Percentiles rank a stretch among this genome's conserved stretches.
Conservation (phyloP, 1,140 invertebrate genomes). For the Drosophila parvula region DNA sequence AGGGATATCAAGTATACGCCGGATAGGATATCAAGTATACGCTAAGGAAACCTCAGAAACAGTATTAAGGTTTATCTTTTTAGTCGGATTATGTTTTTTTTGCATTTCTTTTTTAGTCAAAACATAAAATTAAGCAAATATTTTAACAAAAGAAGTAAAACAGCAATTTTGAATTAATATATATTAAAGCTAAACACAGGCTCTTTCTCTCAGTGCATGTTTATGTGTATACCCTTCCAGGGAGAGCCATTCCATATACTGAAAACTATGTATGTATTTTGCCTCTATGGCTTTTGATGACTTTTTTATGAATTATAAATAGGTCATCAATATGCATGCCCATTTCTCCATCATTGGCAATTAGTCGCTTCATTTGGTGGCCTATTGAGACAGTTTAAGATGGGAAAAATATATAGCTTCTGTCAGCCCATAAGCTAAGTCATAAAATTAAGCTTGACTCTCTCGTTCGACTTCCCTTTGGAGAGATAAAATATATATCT, state of each 20-base stretch:
- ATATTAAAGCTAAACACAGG: background rate
- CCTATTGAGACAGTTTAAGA: slow-evolving; percentile 6
- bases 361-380: slow-evolving; percentile 19
- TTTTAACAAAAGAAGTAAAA: background rate
- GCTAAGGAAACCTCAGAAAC: background rate
- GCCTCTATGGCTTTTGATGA: background rate
- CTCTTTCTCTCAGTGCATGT: slow-evolving; percentile 1
- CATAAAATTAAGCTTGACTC: background rate
- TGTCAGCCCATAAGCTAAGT: background rate
- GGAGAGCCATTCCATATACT: background rate
- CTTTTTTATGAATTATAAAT: slow-evolving; percentile 11
- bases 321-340: slow-evolving; percentile 22
- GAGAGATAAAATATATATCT: background rate
- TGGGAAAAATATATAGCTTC: background rate
- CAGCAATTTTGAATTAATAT: background rate
- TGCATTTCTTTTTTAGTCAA: too few relatives aligned
- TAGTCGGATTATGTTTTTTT: background rate
- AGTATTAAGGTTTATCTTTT: background rate
- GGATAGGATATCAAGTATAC: slow-evolving; percentile 7
- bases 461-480: too few relatives aligned
- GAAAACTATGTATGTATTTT: background rate
- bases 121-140: background rate
- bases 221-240: slow-evolving; percentile 2
- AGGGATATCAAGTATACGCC: slow-evolving; percentile 5
- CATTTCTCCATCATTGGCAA: slow-evolving; percentile 4